Conservation (phyloP, 2,113 vertebrate species). For the Acanthisitta chloris region DNA sequence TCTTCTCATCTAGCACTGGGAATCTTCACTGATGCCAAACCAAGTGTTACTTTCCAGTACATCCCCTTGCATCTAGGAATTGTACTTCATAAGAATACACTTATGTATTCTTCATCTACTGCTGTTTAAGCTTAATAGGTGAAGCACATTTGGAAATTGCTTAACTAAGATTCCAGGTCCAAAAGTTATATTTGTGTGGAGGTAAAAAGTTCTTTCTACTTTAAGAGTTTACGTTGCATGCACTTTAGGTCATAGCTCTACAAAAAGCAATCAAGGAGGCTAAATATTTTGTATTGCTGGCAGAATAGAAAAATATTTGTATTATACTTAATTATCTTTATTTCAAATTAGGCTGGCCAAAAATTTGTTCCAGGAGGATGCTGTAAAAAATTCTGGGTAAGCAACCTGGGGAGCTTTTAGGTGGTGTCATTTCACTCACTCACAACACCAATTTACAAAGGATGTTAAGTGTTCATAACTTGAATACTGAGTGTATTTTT, state of each 20-base stretch:
- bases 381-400: background rate
- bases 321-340: background rate
- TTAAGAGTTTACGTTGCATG: background rate
- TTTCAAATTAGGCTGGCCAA: background rate
- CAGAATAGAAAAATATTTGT: background rate
- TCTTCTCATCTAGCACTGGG: background rate
- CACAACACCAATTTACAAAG: background rate
- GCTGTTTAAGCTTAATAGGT: background rate
- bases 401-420: background rate
- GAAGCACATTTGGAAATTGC: background rate
- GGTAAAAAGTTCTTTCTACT: background rate
- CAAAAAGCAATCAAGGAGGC: background rate
- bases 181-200: background rate
- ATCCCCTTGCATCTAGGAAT: background rate
- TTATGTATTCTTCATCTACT: background rate
- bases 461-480: background rate
- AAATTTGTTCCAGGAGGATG: background rate
- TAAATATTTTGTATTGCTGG: background rate
- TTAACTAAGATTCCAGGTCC: too few relatives aligned
- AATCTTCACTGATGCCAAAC: background rate
- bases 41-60: background rate
- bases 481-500: background rate
- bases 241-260: background rate
- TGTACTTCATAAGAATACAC: background rate
- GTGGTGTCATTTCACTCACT: background rate